Conservation (phyloP, 2,888 invertebrate genomes). For the Cabera pusaria region DNA sequence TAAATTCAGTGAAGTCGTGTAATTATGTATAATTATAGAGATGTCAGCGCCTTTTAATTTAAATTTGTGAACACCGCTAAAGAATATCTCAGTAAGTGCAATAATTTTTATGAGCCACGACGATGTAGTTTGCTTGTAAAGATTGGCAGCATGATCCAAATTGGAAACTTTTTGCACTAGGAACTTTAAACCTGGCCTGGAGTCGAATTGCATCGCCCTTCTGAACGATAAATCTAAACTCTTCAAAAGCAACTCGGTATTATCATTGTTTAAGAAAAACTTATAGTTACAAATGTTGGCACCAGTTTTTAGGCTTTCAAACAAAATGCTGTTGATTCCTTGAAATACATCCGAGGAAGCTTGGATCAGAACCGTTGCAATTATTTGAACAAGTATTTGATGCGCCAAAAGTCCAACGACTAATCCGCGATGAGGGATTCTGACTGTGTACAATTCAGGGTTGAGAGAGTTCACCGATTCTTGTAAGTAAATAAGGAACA, state of each 20-base stretch:
- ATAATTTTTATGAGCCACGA: constrained; percentile 96
- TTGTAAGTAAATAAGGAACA: constrained; percentile 92
- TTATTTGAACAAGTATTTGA: constrained; percentile 95
- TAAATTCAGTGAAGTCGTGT: constrained; percentile 80
- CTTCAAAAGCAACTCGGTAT: constrained; percentile 88
- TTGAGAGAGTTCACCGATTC: constrained; percentile 88
- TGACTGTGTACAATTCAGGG: constrained; percentile 89
- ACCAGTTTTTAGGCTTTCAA: constrained; percentile 75
- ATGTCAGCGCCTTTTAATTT: constrained; percentile 84
- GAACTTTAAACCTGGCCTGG: constrained; percentile 95
- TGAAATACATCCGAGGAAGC: constrained; percentile 86
- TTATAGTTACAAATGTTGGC: constrained; percentile 70
- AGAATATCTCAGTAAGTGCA: constrained; percentile 92
- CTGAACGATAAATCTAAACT: constrained; percentile 92
- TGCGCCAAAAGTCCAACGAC: constrained; percentile 95
- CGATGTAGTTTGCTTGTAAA: constrained; percentile 96
- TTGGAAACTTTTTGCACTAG: constrained; percentile 96
- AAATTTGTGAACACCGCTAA: constrained; percentile 87
- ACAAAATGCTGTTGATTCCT: constrained; percentile 84
- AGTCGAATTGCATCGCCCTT: constrained; percentile 93
- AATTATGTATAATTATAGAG: constrained; percentile 84
- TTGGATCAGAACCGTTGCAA: constrained; percentile 93
- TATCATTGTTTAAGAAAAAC: constrained; percentile 81
- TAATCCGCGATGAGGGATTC: constrained; percentile 94
- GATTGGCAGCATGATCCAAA: constrained; percentile 92